A percentile compares a stretch with the other conserved stretches of the same genome.
These are phyloP conservation scores for Poeciliopsis retropinna DNA, from an alignment of 2,113 vertebrate species.

Conservation along the genomic window DNA sequence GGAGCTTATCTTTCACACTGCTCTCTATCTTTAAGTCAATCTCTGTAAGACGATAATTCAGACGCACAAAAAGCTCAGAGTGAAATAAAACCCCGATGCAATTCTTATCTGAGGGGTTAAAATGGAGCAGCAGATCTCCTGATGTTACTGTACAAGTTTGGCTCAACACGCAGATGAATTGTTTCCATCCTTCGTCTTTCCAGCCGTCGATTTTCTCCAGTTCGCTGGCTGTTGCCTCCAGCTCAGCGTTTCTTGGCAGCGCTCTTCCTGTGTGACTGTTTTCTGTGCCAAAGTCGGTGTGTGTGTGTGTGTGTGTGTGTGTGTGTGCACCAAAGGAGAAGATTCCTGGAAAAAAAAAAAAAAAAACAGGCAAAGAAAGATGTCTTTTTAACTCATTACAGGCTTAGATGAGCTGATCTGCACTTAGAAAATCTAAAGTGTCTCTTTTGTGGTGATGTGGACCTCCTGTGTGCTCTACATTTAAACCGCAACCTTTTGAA, in stretches of 20 bases:
- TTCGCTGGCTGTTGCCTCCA: constrained; percentile 42
- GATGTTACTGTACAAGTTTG: constrained; percentile 33
- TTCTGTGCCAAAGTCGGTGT: constrained; percentile 15
- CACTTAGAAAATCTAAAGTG: constrained; percentile 26
- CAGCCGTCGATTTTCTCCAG: constrained; percentile 42
- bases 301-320: background rate
- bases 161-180: constrained; percentile 29
- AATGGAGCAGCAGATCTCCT: constrained; percentile 17
- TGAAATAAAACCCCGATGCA: constrained; percentile 27
- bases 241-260: constrained; percentile 58
- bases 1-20: constrained; percentile 42
- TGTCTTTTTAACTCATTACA: constrained; percentile 35
- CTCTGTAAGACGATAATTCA: constrained; percentile 22
- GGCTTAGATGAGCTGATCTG: constrained; percentile 38
- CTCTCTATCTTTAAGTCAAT: constrained; percentile 35
- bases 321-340: constrained; percentile 23
- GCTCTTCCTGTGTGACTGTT: constrained; percentile 28
- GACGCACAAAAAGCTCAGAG: constrained; percentile 5
- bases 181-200: constrained; percentile 35
- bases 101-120: constrained; percentile 50
- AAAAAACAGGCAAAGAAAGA: background rate
- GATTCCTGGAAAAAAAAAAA: background rate
- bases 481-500: constrained; percentile 9
- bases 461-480: constrained; percentile 2
- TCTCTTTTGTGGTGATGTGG: constrained; percentile 9